Base-by-base conservation (phyloP, 1,140 invertebrate species). In the Lucilia cuprina region DNA sequence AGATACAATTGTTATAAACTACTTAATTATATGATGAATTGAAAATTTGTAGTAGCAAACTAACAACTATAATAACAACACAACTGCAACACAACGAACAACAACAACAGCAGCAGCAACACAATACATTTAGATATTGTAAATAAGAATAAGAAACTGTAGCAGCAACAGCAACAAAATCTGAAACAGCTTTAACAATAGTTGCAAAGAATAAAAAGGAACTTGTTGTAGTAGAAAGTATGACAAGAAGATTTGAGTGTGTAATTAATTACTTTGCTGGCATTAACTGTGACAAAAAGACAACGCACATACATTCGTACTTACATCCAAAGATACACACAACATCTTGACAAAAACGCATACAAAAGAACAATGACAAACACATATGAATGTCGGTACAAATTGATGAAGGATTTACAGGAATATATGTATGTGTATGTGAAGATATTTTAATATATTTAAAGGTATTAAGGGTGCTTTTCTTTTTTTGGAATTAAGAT, bases 231-330 rank as follows among this genome's bases (percentile, higher is more conserved):
- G 50, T n/a, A 55, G 17, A 55, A 55, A 60, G 55, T 60, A 60
- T 60, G 55, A 60, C 55, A 70, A 70, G 65, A 70, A 21, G 19
- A 70, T 70, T 70, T 70, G 19, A 80, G 77, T 49, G 21, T 80
- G 41, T 80, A 80, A 78, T 78, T 78, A 78, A 78, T 80, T 80
- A 80, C 77, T 80, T 80, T 49, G 77, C 47, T 80, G 77, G 41
- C 41, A 80, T 80, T 80, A 80, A 80, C 41, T 80, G 47, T 80
- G 77, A 80, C 77, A 80, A 47, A 21, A 49, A 30, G 21, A 77
- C 74, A 77, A 14, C 30, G 3, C 74, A 77, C 74, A 77, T 17
- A 41, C 74, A 77, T 13, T n/a, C n/a, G n/a, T n/a, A n/a, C n/a
- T n/a, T n/a, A n/a, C n/a, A n/a, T n/a, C n/a, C n/a, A n/a, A n/a